phyloP scores from a whole-genome alignment of 1,140 invertebrate species.

The Drosophila orena region DNA sequence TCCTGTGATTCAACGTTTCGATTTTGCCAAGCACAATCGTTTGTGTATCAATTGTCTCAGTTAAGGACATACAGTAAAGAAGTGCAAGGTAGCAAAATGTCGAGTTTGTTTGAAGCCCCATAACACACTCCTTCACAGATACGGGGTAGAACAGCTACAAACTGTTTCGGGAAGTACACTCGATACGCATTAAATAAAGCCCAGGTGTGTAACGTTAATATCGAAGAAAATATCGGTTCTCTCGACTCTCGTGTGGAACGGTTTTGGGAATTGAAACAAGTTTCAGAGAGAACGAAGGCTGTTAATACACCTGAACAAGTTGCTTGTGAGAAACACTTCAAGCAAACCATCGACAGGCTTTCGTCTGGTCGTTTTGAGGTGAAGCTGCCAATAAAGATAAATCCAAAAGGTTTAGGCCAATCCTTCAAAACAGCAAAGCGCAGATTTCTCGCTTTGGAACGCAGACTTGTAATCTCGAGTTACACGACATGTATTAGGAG shows the following conservation, averaged over 20 bases:
- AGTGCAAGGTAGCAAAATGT: no score
- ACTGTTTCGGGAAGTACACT: background rate
- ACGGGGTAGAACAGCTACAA: background rate
- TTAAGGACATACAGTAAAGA: no score
- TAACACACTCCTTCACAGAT: background rate
- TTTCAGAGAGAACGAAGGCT: conserved; percentile 2
- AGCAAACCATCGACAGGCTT: background rate
- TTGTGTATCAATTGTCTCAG: no score
- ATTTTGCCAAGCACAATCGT: no score
- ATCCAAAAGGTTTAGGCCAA: background rate
- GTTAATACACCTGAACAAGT: conserved; percentile 3
- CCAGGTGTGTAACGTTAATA: no score
- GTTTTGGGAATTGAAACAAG: conserved; percentile 13
- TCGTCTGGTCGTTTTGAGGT: conserved; percentile 13
- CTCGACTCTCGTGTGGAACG: conserved; percentile 2
- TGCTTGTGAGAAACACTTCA: background rate
- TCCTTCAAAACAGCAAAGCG: conserved; percentile 1
- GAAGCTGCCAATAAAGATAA: conserved; percentile 4
- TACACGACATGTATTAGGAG: conserved; percentile 6
- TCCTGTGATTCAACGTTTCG: background rate
- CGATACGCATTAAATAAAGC: background rate
- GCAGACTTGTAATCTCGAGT: background rate
- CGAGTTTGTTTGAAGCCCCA: no score
- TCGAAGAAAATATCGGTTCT: background rate
- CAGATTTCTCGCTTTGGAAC: conserved; percentile 1